A percentile compares a stretch with the other conserved stretches of the same genome.
phyloP scores from a whole-genome alignment of 2,797 vertebrate species.

The Esox lucius region DNA sequence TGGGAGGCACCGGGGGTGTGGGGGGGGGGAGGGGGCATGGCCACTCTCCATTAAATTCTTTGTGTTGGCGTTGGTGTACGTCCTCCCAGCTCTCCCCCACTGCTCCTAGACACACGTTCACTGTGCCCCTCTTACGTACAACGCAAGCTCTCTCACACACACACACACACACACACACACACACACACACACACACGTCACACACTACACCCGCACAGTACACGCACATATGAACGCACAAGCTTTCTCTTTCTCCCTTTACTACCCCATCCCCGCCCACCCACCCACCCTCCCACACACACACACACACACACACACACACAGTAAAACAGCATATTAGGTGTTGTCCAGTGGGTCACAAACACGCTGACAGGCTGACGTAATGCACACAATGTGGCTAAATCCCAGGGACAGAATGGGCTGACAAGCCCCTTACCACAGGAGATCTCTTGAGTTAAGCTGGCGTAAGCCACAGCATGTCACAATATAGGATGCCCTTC shows the following conservation, averaged over 20 bases:
- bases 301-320: slow-evolving; percentile 17
- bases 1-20: background rate
- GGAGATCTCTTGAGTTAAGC: slow-evolving; percentile 67
- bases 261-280: slow-evolving; percentile 17
- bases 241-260: slow-evolving; percentile 19
- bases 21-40: background rate
- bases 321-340: slow-evolving; percentile 24
- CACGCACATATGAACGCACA: slow-evolving; percentile 16
- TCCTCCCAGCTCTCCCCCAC: slow-evolving; percentile 6
- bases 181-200: no score
- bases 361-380: slow-evolving; percentile 54
- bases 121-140: no score
- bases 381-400: slow-evolving; percentile 67
- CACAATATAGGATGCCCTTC: slow-evolving; percentile 61
- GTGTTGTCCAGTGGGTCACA: no score
- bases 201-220: background rate
- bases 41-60: background rate
- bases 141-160: no score
- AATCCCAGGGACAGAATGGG: slow-evolving; percentile 60
- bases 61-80: background rate
- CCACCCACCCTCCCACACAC: slow-evolving; percentile 21
- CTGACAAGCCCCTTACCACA: slow-evolving; percentile 67
- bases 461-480: slow-evolving; percentile 69
- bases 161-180: no score
- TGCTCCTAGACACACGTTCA: slow-evolving; percentile 7